A percentile compares a stretch with the other conserved stretches of the same genome.
Conservation (phyloP, 2,113 vertebrate species). For the Pipa parva region DNA sequence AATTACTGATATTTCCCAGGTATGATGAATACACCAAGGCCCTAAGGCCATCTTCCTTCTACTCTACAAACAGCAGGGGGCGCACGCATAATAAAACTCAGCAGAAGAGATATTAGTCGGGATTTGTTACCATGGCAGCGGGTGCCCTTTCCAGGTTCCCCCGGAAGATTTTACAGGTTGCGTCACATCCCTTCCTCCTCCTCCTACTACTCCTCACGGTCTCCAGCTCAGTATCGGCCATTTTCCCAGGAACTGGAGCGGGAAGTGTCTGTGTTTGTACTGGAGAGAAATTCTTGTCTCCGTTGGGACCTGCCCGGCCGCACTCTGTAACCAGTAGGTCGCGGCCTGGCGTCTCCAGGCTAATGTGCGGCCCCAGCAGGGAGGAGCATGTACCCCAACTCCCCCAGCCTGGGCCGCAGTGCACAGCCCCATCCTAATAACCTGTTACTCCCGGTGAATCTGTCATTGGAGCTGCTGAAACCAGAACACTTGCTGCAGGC, state of each 20-base stretch:
- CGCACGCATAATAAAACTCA: too few species aligned
- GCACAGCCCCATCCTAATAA: slow-evolving; percentile 54
- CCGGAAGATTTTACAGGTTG: neutral
- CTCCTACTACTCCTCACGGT: too few species aligned
- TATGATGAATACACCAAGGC: too few species aligned
- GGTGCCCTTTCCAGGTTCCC: neutral
- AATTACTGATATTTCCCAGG: too few species aligned
- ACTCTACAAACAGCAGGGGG: slow-evolving; percentile 24
- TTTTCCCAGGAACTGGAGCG: neutral
- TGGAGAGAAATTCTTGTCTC: neutral
- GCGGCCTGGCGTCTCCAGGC: slow-evolving; percentile 10
- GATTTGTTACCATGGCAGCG: neutral
- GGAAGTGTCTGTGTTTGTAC: neutral
- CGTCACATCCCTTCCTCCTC: neutral
- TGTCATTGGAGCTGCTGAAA: slow-evolving; percentile 47
- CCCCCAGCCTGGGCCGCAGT: slow-evolving; percentile 57
- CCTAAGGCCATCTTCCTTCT: too few species aligned
- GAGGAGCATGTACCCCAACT: slow-evolving; percentile 75
- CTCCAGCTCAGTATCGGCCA: slow-evolving; percentile 18
- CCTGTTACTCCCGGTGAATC: slow-evolving; percentile 34
- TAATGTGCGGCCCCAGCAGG: slow-evolving; percentile 59
- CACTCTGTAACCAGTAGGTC: neutral
- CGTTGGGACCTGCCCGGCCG: too few species aligned
- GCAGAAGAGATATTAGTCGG: too few species aligned
- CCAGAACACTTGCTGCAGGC: slow-evolving; percentile 53